A percentile compares a stretch with the other conserved stretches of the same genome.
Conservation (phyloP, 2,113 vertebrate genomes). For the Dendropsophus ebraccatus region DNA sequence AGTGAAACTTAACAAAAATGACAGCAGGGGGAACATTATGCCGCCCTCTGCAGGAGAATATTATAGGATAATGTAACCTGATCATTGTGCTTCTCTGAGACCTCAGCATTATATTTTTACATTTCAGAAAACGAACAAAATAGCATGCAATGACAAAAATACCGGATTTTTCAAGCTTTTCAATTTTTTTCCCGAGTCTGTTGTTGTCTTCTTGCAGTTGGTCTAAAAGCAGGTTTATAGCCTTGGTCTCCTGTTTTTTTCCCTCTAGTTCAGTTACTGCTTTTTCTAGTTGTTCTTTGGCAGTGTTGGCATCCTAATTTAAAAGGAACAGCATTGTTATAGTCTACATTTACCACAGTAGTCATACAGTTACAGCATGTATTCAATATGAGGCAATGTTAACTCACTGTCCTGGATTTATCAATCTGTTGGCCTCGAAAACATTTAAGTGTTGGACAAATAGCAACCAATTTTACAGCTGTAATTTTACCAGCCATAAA, state of each 20-base stretch:
- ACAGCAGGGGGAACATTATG: no score
- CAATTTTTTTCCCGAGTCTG: conserved; percentile 53
- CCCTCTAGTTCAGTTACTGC: conserved; percentile 38
- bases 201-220: conserved; percentile 59
- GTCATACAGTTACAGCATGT: background rate
- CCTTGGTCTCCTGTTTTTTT: conserved; percentile 39
- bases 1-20: no score
- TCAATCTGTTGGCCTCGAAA: no score
- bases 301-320: conserved; percentile 46
- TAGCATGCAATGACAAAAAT: background rate
- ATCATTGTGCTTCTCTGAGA: background rate
- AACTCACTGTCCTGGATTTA: no score
- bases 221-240: conserved; percentile 56
- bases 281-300: conserved; percentile 48
- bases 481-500: no score
- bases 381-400: background rate
- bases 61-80: background rate
- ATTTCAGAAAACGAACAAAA: background rate
- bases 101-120: background rate
- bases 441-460: no score
- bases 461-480: no score
- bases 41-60: no score
- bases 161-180: conserved; percentile 53
- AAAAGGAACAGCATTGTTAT: background rate
- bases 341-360: background rate